phyloP scores from a whole-genome alignment of 1,140 invertebrate genomes.

The Cryptotermes secundus region DNA sequence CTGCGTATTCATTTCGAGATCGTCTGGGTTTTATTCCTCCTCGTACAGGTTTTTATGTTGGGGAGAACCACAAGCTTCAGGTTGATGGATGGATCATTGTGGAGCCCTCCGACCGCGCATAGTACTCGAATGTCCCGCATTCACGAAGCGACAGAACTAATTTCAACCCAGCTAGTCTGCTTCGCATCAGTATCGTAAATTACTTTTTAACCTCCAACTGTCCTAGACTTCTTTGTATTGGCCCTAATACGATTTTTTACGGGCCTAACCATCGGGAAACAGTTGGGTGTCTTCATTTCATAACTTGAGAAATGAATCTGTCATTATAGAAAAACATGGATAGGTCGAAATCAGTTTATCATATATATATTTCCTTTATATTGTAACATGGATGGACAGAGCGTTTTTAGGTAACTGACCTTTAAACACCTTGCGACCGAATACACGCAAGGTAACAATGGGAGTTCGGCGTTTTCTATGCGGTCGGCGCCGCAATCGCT shows the following conservation, averaged over 20 bases:
- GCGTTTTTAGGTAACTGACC: no score
- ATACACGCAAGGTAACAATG: no score
- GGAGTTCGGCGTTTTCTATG: no score
- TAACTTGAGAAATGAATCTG: background rate
- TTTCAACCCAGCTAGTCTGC: no score
- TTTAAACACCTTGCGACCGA: no score
- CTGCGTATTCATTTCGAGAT: background rate
- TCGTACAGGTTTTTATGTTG: background rate
- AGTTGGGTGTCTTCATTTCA: background rate
- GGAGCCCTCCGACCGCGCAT: background rate
- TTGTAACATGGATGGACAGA: no score
- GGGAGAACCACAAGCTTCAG: background rate
- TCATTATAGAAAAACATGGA: no score
- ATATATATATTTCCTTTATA: no score
- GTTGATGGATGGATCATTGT: conserved; percentile 5
- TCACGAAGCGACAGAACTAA: no score
- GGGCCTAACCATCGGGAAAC: background rate
- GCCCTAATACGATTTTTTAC: background rate
- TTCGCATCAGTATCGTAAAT: background rate
- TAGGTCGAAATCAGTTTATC: no score
- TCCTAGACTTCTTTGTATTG: background rate
- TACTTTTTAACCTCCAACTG: background rate
- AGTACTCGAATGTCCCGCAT: background rate
- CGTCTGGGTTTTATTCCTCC: background rate
- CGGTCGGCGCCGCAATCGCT: no score